Percentiles rank a stretch among this genome's conserved stretches.
These are phyloP conservation scores for Penaeus japonicus DNA, from an alignment of 1,140 invertebrate genomes.

Conservation along the genomic window DNA sequence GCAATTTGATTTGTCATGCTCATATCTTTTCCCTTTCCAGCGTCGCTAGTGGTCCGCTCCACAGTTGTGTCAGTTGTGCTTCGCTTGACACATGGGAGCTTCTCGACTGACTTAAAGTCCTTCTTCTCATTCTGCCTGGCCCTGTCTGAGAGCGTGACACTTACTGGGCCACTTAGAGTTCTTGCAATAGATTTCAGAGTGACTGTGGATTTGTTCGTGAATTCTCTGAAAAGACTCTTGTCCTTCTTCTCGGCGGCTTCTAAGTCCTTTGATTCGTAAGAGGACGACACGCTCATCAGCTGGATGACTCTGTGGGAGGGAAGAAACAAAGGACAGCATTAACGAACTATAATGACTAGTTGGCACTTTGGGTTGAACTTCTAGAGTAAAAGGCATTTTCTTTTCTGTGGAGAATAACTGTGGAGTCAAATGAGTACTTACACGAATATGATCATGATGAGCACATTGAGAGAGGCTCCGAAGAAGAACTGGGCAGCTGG, in stretches of 20 bases:
- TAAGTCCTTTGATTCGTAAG: not conserved
- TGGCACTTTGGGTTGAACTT: not conserved
- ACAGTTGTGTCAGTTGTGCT: no score
- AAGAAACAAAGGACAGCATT: no score
- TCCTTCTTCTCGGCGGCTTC: not conserved
- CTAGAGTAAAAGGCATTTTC: not conserved
- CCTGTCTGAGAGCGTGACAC: no score
- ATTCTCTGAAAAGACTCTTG: not conserved
- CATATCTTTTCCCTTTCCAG: no score
- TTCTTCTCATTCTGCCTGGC: no score
- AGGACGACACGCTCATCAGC: not conserved
- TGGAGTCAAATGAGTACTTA: not conserved
- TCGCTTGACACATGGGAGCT: no score
- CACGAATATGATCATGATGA: conserved; percentile 42
- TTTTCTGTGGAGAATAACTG: not conserved
- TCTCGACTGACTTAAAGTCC: no score
- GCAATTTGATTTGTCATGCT: no score
- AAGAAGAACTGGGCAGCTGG: conserved; percentile 56
- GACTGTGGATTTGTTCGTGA: conserved; percentile 3
- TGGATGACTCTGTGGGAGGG: not conserved
- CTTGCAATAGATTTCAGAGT: conserved; percentile 6
- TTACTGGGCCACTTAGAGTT: not conserved
- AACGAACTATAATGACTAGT: no score
- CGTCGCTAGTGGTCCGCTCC: no score
- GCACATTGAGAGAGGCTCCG: conserved; percentile 40